A percentile compares a stretch with the other conserved stretches of the same genome.
phyloP scores from a whole-genome alignment of 2,113 vertebrate genomes.

The Neogobius melanostomus region DNA sequence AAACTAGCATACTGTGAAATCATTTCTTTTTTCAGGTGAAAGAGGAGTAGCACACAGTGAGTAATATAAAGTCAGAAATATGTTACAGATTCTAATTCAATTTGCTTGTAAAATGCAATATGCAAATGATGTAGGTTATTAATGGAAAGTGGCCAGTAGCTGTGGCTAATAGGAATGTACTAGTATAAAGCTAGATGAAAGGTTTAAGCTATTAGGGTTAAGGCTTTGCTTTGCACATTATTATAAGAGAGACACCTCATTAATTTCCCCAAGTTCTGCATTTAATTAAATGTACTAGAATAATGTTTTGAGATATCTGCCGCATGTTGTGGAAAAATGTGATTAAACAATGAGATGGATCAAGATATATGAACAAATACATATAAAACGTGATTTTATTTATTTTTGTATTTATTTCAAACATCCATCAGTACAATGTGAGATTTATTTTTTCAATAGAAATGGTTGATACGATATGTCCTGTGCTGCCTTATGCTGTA shows the following conservation, averaged over 20 bases:
- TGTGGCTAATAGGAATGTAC: slow-evolving; percentile 15
- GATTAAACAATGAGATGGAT: background rate
- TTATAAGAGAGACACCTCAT: slow-evolving; percentile 39
- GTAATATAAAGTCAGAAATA: slow-evolving; percentile 18
- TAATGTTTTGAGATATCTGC: background rate
- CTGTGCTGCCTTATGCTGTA: slow-evolving; percentile 69
- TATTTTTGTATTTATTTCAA: slow-evolving; percentile 10
- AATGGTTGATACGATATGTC: slow-evolving; percentile 52
- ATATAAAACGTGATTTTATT: slow-evolving; percentile 3
- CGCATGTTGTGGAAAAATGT: slow-evolving; percentile 1
- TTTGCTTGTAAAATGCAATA: slow-evolving; percentile 12
- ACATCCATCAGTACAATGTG: slow-evolving; percentile 32
- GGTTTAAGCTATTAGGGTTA: slow-evolving; percentile 10
- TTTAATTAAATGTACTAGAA: slow-evolving; percentile 13
- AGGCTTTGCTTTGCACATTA: slow-evolving; percentile 16
- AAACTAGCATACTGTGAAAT: slow-evolving; percentile 42
- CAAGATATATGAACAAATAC: background rate
- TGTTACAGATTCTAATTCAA: slow-evolving; percentile 1
- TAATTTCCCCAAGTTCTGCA: background rate
- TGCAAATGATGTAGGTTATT: slow-evolving; percentile 7
- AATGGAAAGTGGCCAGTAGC: slow-evolving; percentile 4
- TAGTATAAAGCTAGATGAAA: slow-evolving; percentile 3
- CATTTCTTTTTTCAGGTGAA: slow-evolving; percentile 18
- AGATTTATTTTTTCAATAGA: slow-evolving; percentile 51
- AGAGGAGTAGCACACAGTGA: slow-evolving; percentile 16